A percentile compares a stretch with the other conserved stretches of the same genome.
Conservation (phyloP, 2,797 vertebrate genomes). For the Sibirionetta formosa region DNA sequence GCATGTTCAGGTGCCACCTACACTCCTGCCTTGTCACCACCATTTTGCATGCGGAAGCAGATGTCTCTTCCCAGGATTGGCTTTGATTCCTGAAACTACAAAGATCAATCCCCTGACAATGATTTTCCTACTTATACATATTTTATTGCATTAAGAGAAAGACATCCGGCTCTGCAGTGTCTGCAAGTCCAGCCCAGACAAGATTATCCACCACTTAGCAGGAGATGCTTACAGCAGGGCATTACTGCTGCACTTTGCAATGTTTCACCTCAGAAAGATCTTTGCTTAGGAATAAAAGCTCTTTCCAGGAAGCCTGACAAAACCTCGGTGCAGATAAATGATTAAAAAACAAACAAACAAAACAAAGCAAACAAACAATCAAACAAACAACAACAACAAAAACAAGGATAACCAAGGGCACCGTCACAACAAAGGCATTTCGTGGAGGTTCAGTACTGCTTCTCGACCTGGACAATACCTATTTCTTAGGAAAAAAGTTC, state of each 20-base stretch:
- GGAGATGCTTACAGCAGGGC: not conserved
- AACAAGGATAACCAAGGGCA: not conserved
- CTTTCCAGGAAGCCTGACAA: not conserved
- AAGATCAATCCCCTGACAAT: not conserved
- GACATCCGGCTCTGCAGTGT: not conserved
- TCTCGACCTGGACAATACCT: not conserved
- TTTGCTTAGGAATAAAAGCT: not conserved
- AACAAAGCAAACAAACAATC: not conserved
- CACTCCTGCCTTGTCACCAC: rapidly evolving
- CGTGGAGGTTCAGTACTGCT: not conserved
- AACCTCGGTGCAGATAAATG: not conserved
- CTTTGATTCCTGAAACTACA: not conserved
- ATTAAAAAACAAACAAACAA: not conserved
- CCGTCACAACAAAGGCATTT: rapidly evolving
- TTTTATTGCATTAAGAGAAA: slow-evolving; percentile 41
- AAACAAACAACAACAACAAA: too few species aligned
- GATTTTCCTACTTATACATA: slow-evolving; percentile 7
- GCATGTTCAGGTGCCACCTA: not conserved
- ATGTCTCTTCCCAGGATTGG: not conserved
- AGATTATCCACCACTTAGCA: slow-evolving; percentile 20
- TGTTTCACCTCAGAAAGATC: not conserved
- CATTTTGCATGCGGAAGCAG: not conserved
- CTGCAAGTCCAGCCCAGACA: not conserved
- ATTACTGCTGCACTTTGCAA: not conserved
- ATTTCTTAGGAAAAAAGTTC: not conserved